Percentiles rank a stretch among this genome's conserved stretches.
Evolutionary conservation across 2,797 vertebrate genomes (phyloP).

Genomic region (Acomys russatus): DNA sequence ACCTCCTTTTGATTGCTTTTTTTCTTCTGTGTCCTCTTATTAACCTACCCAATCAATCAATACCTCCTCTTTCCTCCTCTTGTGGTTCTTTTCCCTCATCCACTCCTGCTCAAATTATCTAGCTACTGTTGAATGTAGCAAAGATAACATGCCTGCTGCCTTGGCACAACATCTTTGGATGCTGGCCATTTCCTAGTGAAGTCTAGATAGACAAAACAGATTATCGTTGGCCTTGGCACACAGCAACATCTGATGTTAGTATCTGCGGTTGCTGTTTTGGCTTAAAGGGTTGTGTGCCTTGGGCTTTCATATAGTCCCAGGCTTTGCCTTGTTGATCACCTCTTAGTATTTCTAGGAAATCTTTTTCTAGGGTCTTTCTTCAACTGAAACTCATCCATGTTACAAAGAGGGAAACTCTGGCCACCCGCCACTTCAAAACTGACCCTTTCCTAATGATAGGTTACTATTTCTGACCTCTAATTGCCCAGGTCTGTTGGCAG

Average conservation of each 20-base stretch:
- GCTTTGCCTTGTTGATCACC: neutral
- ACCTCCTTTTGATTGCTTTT: neutral
- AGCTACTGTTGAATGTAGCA: neutral
- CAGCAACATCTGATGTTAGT: neutral
- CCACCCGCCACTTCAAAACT: neutral
- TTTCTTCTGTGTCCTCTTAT: neutral
- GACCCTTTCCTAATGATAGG: neutral
- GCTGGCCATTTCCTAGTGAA: neutral
- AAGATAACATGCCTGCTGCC: neutral
- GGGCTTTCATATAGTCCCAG: neutral
- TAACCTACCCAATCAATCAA: neutral
- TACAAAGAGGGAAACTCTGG: neutral
- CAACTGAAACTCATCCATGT: conserved; percentile 11
- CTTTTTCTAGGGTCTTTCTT: neutral
- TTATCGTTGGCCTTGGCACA: neutral
- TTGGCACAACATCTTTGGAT: neutral
- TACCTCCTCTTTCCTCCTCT: neutral
- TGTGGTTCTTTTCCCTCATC: neutral
- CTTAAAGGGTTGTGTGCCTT: neutral
- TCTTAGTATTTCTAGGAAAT: neutral
- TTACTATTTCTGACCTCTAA: neutral
- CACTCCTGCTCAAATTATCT: neutral
- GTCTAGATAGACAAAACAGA: neutral
- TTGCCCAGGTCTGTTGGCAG: neutral
- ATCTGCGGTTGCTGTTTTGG: neutral